Evolutionary conservation across 2,888 invertebrate genomes (phyloP).

Genomic region (Gymnosoma rotundatum): DNA sequence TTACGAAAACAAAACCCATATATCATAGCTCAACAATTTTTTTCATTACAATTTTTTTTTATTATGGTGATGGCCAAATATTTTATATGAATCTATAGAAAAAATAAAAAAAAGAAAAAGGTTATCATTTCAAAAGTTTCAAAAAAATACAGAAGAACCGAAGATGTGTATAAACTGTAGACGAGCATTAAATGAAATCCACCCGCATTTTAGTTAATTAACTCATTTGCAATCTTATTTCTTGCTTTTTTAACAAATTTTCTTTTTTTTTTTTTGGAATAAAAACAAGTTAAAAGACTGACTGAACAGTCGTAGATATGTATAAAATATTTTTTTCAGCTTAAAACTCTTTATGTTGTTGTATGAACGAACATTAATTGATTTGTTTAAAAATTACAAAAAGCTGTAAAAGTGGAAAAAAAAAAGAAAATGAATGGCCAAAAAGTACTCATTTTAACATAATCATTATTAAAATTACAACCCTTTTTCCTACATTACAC

Average conservation of each 20-base stretch:
- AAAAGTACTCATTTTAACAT: slow-evolving; percentile 67
- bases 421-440: slow-evolving; percentile 60
- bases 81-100: slow-evolving; percentile 48
- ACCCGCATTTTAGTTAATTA: slow-evolving; percentile 83
- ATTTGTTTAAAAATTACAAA: slow-evolving; percentile 74
- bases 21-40: slow-evolving; percentile 55
- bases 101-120: slow-evolving; percentile 48
- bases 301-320: slow-evolving; percentile 47
- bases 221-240: slow-evolving; percentile 79
- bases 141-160: slow-evolving; percentile 25
- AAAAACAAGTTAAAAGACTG: slow-evolving; percentile 47
- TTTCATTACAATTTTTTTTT: no score
- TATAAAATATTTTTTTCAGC: slow-evolving; percentile 46
- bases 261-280: background rate
- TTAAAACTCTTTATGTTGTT: slow-evolving; percentile 51
- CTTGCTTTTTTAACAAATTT: slow-evolving; percentile 26
- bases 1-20: slow-evolving; percentile 37
- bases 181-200: slow-evolving; percentile 74
- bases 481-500: slow-evolving; percentile 63
- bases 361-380: slow-evolving; percentile 76
- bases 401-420: slow-evolving; percentile 10
- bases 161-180: slow-evolving; percentile 30
- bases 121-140: slow-evolving; percentile 61
- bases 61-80: slow-evolving; percentile 35
- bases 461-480: slow-evolving; percentile 73